Conservation (phyloP, 92 coral and sea anemone genomes). For the Epizoanthus scotinus region DNA sequence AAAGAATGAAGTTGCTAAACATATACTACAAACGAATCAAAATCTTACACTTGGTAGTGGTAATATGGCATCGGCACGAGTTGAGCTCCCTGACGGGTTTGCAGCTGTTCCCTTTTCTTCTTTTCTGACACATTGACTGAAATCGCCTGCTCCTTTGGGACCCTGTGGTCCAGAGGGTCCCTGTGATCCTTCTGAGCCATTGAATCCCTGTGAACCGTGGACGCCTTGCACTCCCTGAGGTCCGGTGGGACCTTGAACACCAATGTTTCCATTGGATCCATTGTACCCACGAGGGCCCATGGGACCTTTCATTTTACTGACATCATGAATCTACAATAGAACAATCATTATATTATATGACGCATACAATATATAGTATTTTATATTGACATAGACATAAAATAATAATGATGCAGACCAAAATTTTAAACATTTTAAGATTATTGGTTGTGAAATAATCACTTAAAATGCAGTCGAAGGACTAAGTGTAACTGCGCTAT, state of each 20-base stretch:
- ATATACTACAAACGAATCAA: background rate
- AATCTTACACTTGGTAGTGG: background rate
- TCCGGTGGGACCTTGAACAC: conserved; percentile 10
- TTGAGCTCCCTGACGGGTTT: background rate
- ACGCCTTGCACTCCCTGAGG: background rate
- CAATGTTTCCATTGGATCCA: background rate
- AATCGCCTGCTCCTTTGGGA: background rate
- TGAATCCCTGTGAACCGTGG: background rate
- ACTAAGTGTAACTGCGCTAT: no score
- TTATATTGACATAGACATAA: no score
- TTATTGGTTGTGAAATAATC: no score
- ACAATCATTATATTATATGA: no score
- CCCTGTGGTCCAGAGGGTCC: conserved; percentile 14
- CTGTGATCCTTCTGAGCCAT: conserved; percentile 2
- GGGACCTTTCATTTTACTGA: conserved; percentile 12
- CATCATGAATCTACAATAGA: background rate
- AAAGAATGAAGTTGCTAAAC: background rate
- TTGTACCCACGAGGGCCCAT: background rate
- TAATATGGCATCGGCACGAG: background rate
- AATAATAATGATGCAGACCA: no score
- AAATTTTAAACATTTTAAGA: no score
- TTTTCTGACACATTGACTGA: conserved; percentile 6
- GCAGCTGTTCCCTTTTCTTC: background rate
- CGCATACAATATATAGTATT: no score
- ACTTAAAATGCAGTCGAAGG: no score